Conservation (phyloP, 1,140 invertebrate species). For the Cotesia typhae region DNA sequence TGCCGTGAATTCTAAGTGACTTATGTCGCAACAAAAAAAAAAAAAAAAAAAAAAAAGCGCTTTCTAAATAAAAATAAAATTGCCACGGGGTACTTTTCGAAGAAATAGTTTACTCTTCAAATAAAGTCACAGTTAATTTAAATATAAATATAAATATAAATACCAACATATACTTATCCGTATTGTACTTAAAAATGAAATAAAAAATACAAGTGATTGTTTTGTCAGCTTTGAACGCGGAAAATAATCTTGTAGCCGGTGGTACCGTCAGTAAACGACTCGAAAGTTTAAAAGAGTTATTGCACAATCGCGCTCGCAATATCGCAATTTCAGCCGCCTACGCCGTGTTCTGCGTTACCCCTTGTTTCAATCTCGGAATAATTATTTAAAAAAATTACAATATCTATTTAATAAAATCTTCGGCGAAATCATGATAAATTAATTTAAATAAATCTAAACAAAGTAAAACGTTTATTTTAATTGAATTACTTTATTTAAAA, state of each 20-base stretch:
- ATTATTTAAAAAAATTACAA: background rate
- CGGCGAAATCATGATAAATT: no score
- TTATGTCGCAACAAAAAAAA: background rate
- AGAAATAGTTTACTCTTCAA: no score
- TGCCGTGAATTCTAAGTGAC: background rate
- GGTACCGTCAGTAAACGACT: slow-evolving; percentile 41
- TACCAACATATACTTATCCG: no score
- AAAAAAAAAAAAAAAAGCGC: slow-evolving; percentile 17
- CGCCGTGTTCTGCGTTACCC: slow-evolving; percentile 10
- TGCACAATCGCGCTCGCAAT: slow-evolving; percentile 52
- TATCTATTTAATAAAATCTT: background rate
- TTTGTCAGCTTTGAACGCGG: background rate
- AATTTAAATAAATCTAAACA: no score
- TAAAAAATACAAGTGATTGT: background rate
- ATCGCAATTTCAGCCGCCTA: slow-evolving; percentile 46
- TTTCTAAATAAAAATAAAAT: slow-evolving; percentile 22
- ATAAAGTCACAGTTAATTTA: no score
- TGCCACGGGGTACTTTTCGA: no score
- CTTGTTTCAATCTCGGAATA: background rate
- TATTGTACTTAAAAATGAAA: no score
- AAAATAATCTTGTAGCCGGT: background rate
- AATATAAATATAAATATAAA: no score
- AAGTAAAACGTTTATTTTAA: no score
- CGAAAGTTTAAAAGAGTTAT: slow-evolving; percentile 49
- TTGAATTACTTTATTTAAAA: no score